Evolutionary conservation across 2,888 invertebrate species (phyloP).

Genomic region (Lochmaea crataegi): DNA sequence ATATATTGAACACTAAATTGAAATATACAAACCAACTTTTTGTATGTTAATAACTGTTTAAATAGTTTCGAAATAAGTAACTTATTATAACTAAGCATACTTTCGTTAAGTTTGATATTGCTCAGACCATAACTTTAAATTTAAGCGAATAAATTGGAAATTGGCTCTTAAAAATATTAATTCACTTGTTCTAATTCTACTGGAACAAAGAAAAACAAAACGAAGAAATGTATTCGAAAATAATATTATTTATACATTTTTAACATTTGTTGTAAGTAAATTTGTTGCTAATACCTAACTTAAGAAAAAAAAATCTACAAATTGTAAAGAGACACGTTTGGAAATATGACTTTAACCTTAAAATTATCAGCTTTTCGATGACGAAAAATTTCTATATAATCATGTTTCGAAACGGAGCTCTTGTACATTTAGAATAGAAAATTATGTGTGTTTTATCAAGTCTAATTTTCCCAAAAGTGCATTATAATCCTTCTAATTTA

Average conservation of each 20-base stretch:
- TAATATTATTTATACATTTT: constrained; percentile 19
- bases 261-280: constrained; percentile 8
- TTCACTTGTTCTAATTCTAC: constrained; percentile 9
- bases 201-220: constrained; percentile 8
- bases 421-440: constrained; percentile 4
- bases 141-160: background rate
- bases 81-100: background rate
- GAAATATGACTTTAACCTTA: background rate
- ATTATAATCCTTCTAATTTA: background rate
- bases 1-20: too few relatives aligned
- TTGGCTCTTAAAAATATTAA: background rate
- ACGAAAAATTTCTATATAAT: too few relatives aligned
- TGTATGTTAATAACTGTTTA: background rate
- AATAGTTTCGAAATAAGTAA: background rate
- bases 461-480: background rate
- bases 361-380: background rate
- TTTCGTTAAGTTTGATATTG: background rate
- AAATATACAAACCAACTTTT: too few relatives aligned
- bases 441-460: background rate
- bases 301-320: too few relatives aligned
- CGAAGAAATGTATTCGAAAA: background rate
- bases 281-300: too few relatives aligned
- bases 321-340: background rate
- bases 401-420: background rate
- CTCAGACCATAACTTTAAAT: background rate